Evolutionary conservation across 2,888 invertebrate species (phyloP), one percentile per base, ranked within the genome.

Genomic region (Platycheirus albimanus): DNA sequence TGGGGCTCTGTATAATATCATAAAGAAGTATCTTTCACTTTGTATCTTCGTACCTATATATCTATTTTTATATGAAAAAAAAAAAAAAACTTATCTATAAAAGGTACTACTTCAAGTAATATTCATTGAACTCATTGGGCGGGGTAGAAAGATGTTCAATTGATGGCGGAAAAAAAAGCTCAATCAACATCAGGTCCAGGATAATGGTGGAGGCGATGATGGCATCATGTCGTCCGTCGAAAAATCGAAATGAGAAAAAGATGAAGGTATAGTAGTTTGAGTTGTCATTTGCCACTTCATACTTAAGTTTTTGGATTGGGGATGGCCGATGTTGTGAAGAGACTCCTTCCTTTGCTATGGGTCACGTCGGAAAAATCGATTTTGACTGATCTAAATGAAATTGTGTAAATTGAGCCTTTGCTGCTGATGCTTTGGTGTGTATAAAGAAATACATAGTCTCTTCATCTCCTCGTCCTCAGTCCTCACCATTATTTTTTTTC

Each of bases 341-440:
- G 24, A 56, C 17, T 43, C 52, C 10, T 15, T 15, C 10, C 13
- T 61, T 15, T 49, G 10, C 71, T 52, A 11, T 79, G 56, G 67
- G 76, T 76, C 71, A 81, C 74, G 79, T 80, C 70, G 43, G 41
- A 66, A 77, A 83, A 83, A 83, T 83, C 83, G 83, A 83, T 83
- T 74, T 78, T 69, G 83, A 83, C 77, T 78, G 78, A 83, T 83
- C 74, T 67, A 78, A 83, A 72, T 74, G 72, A 51, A 77, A 67
- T 52, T 67, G 52, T 51, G 58, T 45, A 77, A 63, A 38, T 52
- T 47, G 58, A 70, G 52, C 36, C 45, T n/a, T n/a, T n/a, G 43
- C 51, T 28, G 5, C n/a, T 10, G n/a, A n/a, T 8, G 36, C n/a
- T 3, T 15, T 5, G 28, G 17, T 56, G 17, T 28, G n/a, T n/a